These are phyloP conservation scores for Collichthys lucidus DNA, from an alignment of 2,113 vertebrate genomes.

Conservation along the genomic window DNA sequence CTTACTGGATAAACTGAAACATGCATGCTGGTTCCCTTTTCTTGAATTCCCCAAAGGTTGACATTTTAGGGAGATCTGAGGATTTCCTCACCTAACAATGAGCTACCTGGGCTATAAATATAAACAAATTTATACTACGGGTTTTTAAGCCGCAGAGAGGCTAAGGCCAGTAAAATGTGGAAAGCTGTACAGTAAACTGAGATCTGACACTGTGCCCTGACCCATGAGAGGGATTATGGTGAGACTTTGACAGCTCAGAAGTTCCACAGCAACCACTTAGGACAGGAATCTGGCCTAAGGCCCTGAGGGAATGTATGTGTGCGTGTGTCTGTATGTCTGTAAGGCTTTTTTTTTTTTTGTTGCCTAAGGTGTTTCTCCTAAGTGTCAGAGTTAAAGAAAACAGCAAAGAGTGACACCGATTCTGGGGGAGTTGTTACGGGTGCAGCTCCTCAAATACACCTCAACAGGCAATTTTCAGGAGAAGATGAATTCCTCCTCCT, in stretches of 20 bases:
- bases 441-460: slow-evolving; percentile 40
- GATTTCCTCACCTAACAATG: neutral
- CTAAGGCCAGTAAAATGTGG: slow-evolving; percentile 38
- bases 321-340: slow-evolving; percentile 15
- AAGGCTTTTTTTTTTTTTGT: slow-evolving; percentile 34
- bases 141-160: neutral
- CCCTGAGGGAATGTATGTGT: slow-evolving; percentile 21
- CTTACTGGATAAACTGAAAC: neutral
- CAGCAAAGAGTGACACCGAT: slow-evolving; percentile 44
- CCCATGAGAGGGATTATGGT: slow-evolving; percentile 70
- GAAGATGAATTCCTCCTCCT: slow-evolving; percentile 36
- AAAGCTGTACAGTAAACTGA: slow-evolving; percentile 52
- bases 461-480: slow-evolving; percentile 19
- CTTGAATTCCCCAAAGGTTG: neutral
- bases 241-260: slow-evolving; percentile 65
- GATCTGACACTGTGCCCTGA: slow-evolving; percentile 60
- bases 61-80: neutral
- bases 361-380: slow-evolving; percentile 35
- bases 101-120: neutral
- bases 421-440: slow-evolving; percentile 17
- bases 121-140: neutral
- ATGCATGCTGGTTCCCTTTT: neutral
- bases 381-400: slow-evolving; percentile 53
- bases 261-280: slow-evolving; percentile 65
- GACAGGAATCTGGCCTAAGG: slow-evolving; percentile 60